Conservation (phyloP, 2,797 vertebrate species). For the Propithecus deckenii region DNA sequence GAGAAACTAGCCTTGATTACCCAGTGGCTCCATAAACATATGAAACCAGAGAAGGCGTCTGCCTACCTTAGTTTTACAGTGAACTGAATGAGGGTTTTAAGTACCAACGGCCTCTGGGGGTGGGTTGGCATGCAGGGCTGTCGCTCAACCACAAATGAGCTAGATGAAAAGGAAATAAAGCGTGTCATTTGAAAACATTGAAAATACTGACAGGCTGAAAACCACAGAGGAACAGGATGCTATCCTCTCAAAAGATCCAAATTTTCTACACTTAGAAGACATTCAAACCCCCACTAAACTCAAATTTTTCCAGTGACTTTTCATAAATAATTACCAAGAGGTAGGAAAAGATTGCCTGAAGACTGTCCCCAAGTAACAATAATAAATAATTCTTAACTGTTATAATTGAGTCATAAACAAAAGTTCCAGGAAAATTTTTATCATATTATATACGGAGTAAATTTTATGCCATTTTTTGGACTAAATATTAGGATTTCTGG, state of each 20-base stretch:
- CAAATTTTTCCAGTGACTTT: background rate
- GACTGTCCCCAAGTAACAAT: background rate
- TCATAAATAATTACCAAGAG: slow-evolving; percentile 27
- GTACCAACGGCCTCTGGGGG: slow-evolving; percentile 95
- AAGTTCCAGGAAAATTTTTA: background rate
- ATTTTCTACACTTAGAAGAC: slow-evolving; percentile 12
- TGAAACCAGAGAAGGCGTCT: background rate
- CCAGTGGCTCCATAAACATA: background rate
- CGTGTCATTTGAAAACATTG: background rate
- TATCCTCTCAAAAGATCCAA: slow-evolving; percentile 28
- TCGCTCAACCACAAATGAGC: slow-evolving; percentile 97
- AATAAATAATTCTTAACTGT: background rate
- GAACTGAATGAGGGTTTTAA: slow-evolving; percentile 98
- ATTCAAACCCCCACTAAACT: background rate
- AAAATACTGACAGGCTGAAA: slow-evolving; percentile 3
- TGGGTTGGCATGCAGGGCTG: slow-evolving; percentile 99
- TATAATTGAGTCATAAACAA: background rate
- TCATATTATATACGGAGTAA: background rate
- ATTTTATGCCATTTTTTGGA: background rate
- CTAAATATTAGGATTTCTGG: background rate
- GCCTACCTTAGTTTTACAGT: slow-evolving; percentile 97
- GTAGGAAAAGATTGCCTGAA: background rate
- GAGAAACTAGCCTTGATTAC: background rate
- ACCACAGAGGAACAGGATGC: slow-evolving; percentile 8
- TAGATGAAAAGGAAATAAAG: slow-evolving; percentile 80